Conservation (phyloP, 2,888 invertebrate genomes). For the Eilema griseolum region DNA sequence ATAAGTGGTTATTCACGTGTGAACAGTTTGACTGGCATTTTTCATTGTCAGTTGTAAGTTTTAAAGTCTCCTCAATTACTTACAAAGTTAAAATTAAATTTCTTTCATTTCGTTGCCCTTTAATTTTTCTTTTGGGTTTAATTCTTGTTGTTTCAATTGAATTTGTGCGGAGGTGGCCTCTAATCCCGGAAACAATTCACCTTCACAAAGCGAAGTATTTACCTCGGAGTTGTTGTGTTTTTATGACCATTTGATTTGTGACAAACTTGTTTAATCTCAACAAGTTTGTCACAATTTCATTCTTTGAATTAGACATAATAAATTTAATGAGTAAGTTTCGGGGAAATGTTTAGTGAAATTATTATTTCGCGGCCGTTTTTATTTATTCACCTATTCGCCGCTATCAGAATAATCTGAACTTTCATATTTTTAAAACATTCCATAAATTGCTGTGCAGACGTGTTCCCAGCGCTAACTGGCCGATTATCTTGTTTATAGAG, state of each 20-base stretch:
- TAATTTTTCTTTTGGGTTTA: conserved; percentile 35
- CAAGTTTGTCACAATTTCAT: conserved; percentile 13
- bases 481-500: conserved; percentile 84
- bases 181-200: conserved; percentile 27
- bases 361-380: conserved; percentile 28
- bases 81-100: conserved; percentile 52
- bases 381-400: conserved; percentile 42
- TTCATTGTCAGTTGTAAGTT: conserved; percentile 69
- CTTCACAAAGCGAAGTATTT: conserved; percentile 20
- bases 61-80: conserved; percentile 58
- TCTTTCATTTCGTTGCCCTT: conserved; percentile 39
- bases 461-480: conserved; percentile 75
- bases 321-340: conserved; percentile 28
- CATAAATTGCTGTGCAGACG: conserved; percentile 56
- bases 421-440: conserved; percentile 60
- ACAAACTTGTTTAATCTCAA: conserved; percentile 17
- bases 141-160: conserved; percentile 20
- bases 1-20: conserved; percentile 74
- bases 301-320: conserved; percentile 18
- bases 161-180: conserved; percentile 10
- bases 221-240: conserved; percentile 16
- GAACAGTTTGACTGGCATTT: conserved; percentile 74
- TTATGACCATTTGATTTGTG: conserved; percentile 25
- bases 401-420: conserved; percentile 46
- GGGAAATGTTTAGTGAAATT: conserved; percentile 29